phyloP scores from a whole-genome alignment of 2,797 vertebrate genomes.

The Fringilla coelebs region DNA sequence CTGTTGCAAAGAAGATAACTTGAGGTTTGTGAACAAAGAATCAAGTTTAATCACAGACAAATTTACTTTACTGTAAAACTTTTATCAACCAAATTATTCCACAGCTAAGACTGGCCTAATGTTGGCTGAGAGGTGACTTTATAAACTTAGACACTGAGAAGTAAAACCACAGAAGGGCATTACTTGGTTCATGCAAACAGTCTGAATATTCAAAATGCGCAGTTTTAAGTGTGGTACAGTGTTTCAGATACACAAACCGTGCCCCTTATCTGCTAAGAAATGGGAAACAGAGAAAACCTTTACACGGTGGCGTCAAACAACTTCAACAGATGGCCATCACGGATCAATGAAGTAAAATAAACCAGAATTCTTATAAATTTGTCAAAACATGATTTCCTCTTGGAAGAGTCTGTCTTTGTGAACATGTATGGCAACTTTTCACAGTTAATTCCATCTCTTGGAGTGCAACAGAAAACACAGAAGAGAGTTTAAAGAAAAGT shows the following conservation, averaged over 20 bases:
- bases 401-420: conserved; percentile 32
- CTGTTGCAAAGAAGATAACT: conserved; percentile 13
- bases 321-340: conserved; percentile 59
- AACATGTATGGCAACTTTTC: conserved; percentile 36
- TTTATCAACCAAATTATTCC: neutral
- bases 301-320: conserved; percentile 41
- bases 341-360: conserved; percentile 66
- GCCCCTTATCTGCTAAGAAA: conserved; percentile 51
- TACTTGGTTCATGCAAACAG: conserved; percentile 19
- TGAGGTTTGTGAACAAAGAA: conserved; percentile 37
- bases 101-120: neutral
- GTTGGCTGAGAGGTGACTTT: conserved; percentile 43
- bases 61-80: neutral
- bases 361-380: conserved; percentile 41
- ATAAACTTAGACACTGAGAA: conserved; percentile 32
- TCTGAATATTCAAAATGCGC: conserved; percentile 52
- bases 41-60: conserved; percentile 26
- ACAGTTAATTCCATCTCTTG: conserved; percentile 46
- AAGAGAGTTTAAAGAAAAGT: neutral
- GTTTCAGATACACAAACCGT: conserved; percentile 47
- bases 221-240: conserved; percentile 22
- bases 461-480: conserved; percentile 12
- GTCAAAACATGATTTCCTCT: conserved; percentile 4
- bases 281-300: conserved; percentile 14
- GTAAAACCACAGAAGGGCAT: conserved; percentile 15